These are phyloP conservation scores for Agrochola litura DNA, from an alignment of 2,888 invertebrate genomes.

Conservation along the genomic window DNA sequence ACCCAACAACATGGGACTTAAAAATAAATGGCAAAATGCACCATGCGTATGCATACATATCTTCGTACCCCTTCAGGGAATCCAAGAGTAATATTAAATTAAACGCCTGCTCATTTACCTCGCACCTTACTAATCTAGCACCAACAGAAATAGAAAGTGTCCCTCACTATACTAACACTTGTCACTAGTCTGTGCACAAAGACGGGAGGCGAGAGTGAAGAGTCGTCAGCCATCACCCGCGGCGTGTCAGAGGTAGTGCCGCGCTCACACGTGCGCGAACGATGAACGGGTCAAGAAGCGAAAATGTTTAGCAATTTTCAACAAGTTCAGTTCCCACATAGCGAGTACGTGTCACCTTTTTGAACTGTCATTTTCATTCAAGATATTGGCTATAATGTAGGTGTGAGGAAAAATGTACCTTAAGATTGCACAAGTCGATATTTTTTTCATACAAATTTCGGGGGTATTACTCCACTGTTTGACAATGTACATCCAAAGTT, in stretches of 20 bases:
- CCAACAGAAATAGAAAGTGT: constrained; percentile 37
- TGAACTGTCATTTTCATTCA: no score
- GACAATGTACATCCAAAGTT: no score
- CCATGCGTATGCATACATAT: no score
- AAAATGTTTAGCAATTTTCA: background rate
- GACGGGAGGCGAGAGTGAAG: constrained; percentile 10
- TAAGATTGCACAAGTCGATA: no score
- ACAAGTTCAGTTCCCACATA: no score
- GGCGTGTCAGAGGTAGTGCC: background rate
- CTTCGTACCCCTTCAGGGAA: background rate
- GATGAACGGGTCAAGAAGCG: background rate
- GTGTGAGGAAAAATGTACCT: no score
- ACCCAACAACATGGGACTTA: no score
- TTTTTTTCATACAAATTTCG: no score
- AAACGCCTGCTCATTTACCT: background rate
- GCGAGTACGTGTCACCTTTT: no score
- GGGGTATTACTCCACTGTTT: no score
- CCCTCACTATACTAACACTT: background rate
- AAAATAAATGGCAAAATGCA: no score
- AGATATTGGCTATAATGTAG: no score
- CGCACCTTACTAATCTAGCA: background rate
- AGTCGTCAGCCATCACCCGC: constrained; percentile 32
- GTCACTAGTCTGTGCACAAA: constrained; percentile 24
- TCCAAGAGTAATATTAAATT: background rate
- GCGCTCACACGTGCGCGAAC: background rate